Evolutionary conservation across 2,888 invertebrate species (phyloP), one percentile per base, ranked within the genome.

Genomic region (Tanypteryx hageni): DNA sequence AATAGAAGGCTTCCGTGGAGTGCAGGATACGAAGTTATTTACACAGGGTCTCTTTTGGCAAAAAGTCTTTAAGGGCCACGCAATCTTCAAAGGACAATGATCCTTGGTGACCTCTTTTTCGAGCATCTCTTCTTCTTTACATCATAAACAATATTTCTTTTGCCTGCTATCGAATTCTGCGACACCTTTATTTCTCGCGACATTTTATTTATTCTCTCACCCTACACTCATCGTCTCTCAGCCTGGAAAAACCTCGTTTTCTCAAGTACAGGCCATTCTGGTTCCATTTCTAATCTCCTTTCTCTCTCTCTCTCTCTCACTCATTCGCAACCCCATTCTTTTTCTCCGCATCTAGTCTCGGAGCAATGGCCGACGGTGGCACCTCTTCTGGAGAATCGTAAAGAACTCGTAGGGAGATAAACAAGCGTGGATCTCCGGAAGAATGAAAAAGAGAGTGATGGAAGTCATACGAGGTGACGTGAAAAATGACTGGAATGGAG

Each of bases 1-100:
- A 44, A 44, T 44, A 44, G 5, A 5, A 44, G 44, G 44, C 5
- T 5, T 44, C 44, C 1, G 44, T 44, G 1, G 5, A 44, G 5
- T 44, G 76, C 10, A 68, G 68, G 8, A 68, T 44, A 68, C 68
- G 68, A 76, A 76, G 76, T 76, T 76, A 76, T 76, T 76, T 76
- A 27, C 76, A 27, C 76, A 27, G 27, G 11, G 22, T 27, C 27
- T 27, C 76, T 27, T 76, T 27, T 13, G 76, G 76, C 76, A 76
- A 22, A 76, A 22, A 76, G 13, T 76, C 27, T 76, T 76, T 76
- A 22, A 76, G 76, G 27, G 13, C 11, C 76, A 22, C 22, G 76
- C 22, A 44, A 27, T 10, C 76, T 76, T 76, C 76, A 76, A 76
- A 76, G 76, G 76, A 76, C 76, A 76, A 27, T 76, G 76, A 22